Conservation (phyloP, 53 echinoderm and acorn worm genomes). For the Zoroaster sp. region DNA sequence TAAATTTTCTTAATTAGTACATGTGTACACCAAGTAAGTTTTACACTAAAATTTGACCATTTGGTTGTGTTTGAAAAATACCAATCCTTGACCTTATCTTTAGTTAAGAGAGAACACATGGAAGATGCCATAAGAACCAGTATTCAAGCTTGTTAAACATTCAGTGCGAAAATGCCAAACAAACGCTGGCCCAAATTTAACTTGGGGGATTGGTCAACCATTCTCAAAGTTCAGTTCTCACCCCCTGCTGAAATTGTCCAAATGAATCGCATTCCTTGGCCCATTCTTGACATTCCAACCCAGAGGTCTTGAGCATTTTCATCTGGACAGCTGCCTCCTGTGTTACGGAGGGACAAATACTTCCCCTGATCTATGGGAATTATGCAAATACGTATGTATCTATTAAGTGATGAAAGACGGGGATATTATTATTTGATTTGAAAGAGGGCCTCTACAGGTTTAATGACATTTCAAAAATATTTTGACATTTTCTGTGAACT, state of each 20-base stretch:
- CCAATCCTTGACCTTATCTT: no score
- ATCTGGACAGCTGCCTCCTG: background rate
- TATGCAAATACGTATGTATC: background rate
- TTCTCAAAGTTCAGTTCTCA: background rate
- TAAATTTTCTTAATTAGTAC: no score
- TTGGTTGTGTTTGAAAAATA: no score
- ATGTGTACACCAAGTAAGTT: no score
- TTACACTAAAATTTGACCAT: no score
- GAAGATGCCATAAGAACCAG: no score
- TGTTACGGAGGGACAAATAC: background rate
- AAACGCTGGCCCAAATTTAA: background rate
- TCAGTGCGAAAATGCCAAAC: no score
- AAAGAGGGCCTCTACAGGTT: background rate
- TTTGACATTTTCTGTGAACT: conserved; percentile 22
- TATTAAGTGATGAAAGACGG: conserved; percentile 1
- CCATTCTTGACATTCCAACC: conserved; percentile 24
- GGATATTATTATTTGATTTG: conserved; percentile 20
- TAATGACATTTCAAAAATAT: conserved; percentile 25
- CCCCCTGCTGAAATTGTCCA: conserved; percentile 24
- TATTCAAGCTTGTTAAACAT: no score
- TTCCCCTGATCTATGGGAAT: background rate
- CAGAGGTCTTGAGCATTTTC: background rate
- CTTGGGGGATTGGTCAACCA: background rate
- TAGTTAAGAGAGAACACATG: no score
- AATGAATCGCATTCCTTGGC: conserved; percentile 10